Evolutionary conservation across 2,797 vertebrate genomes (phyloP).

Genomic region (Pangasius sanitwongsei): DNA sequence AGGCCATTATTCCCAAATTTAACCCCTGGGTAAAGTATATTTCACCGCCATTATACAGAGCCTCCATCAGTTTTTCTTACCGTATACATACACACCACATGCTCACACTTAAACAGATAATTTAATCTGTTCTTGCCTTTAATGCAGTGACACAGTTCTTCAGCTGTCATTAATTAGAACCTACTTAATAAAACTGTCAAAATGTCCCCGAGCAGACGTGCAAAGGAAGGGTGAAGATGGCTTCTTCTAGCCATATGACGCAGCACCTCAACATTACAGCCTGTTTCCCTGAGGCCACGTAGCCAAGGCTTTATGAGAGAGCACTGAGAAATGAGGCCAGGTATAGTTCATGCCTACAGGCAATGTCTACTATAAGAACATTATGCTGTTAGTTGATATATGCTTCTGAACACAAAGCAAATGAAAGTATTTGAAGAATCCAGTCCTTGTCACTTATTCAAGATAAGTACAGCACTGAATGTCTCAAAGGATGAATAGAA

Average conservation of each 20-base stretch:
- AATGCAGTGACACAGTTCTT: slow-evolving; percentile 31
- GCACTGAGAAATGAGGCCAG: slow-evolving; percentile 17
- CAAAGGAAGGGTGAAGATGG: slow-evolving; percentile 18
- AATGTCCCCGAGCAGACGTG: slow-evolving; percentile 21
- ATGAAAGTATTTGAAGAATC: slow-evolving; percentile 4
- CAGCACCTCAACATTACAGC: not conserved
- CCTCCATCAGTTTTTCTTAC: slow-evolving; percentile 1
- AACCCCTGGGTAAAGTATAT: not conserved
- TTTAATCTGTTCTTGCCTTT: slow-evolving; percentile 27
- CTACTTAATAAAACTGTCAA: slow-evolving; percentile 42
- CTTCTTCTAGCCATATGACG: slow-evolving; percentile 11
- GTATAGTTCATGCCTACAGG: slow-evolving; percentile 27
- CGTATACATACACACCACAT: not conserved
- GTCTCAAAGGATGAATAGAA: not conserved
- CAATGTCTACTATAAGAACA: slow-evolving; percentile 22
- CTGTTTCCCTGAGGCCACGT: slow-evolving; percentile 7
- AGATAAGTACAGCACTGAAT: not conserved
- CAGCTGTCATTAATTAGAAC: slow-evolving; percentile 37
- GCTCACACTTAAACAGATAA: not conserved
- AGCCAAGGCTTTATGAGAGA: slow-evolving; percentile 11
- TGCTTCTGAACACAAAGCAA: slow-evolving; percentile 21
- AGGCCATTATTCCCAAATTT: not conserved
- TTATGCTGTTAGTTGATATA: slow-evolving; percentile 11
- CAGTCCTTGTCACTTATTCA: not conserved
- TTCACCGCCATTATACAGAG: not conserved